Base-by-base conservation (phyloP, 2,888 invertebrate species). In the Nymphalis polychloros region DNA sequence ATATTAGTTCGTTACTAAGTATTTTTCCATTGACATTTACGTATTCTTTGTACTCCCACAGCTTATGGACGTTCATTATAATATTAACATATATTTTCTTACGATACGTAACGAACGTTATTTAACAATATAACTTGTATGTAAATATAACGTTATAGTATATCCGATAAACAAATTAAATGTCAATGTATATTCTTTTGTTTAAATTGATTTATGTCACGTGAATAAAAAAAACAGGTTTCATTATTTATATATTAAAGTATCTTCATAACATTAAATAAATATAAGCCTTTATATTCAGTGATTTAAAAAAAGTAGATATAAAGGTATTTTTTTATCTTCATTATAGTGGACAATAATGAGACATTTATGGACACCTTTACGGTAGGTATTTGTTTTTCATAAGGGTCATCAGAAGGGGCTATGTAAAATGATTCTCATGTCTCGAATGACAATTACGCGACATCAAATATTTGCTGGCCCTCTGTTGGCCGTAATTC, bases 1-100 rank as follows among this genome's bases (percentile, higher is more conserved):
- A 91, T 71, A 95, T 94, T 78, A 96, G 94, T 88, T 98, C 97
- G 5, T 94, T 94, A 59, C 94, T 95, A 35, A 97, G 84, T 81
- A 95, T 94, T 75, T 95, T 88, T 13, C 97, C 97, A 72, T 94
- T 94, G 64, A 90, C 87, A 76, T 88, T 90, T 16, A 92, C 79
- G 75, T 88, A 89, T 50, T 92, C 91, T 61, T 82, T 83, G 79
- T 89, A 90, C 59, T 92, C 90, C 92, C 92, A 92, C 1, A 92
- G 79, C 65, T 91, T 92, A 77, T 92, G 92, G 13, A 90, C 80
- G 68, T 92, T 87, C 90, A 90, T 50, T 49, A 27, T 52, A 61
- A 47, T 23, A 35, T 57, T 55, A 0, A 1, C 23, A 13, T 27
- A 23, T 41, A 41, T 41, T 41, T 41, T 31, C 27, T 31, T 31